Percentiles rank a stretch among this genome's conserved stretches.
These are phyloP conservation scores for Drosophila cardini DNA, from an alignment of 1,140 invertebrate species.

Conservation along the genomic window DNA sequence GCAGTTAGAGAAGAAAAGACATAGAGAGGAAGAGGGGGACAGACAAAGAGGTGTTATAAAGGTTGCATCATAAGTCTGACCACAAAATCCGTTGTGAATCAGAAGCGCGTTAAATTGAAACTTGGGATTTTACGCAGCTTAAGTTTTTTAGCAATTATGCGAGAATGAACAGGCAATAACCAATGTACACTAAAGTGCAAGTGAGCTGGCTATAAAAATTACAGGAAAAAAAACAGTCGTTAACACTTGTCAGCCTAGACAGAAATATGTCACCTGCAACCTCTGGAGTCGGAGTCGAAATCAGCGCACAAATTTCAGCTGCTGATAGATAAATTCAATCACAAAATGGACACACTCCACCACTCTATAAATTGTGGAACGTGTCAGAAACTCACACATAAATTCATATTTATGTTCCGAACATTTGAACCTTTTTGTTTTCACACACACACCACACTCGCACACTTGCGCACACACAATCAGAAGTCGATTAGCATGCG, in stretches of 20 bases:
- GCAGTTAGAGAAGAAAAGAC: background rate
- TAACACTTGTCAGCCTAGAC: constrained; percentile 72
- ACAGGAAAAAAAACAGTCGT: constrained; percentile 69
- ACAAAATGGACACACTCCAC: constrained; percentile 18
- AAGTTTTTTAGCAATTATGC: constrained; percentile 81
- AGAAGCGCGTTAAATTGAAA: constrained; percentile 79
- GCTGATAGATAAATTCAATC: constrained; percentile 66
- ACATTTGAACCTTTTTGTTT: constrained; percentile 75
- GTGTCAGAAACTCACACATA: constrained; percentile 54
- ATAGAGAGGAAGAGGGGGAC: background rate
- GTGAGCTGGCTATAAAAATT: constrained; percentile 1
- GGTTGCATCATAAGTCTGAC: constrained; percentile 11
- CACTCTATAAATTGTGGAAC: constrained; percentile 56
- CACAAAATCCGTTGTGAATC: constrained; percentile 46
- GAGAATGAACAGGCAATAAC: constrained; percentile 14
- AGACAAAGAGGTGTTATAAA: background rate
- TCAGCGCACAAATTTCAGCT: background rate
- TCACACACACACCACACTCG: constrained; percentile 4
- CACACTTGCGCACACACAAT: constrained; percentile 63
- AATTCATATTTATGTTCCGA: constrained; percentile 74
- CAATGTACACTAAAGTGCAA: background rate
- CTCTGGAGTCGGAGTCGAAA: background rate
- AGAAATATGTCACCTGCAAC: constrained; percentile 77
- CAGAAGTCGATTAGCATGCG: constrained; percentile 82
- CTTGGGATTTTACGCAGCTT: constrained; percentile 80